Conservation (phyloP, 2,113 vertebrate genomes). For the Mirounga angustirostris region DNA sequence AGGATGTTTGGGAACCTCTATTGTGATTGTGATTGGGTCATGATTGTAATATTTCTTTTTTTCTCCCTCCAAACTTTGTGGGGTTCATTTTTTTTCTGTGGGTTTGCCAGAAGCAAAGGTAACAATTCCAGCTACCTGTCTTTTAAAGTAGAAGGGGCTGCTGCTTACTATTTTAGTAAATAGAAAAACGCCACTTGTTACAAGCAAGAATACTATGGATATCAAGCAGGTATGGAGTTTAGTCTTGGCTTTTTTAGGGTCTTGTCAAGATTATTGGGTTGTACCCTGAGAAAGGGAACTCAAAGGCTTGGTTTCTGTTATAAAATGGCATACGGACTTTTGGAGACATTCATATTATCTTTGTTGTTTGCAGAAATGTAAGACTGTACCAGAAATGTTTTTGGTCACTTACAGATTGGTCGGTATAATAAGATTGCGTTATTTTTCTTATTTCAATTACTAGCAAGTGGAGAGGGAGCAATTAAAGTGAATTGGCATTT, state of each 20-base stretch:
- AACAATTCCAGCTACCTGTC: slow-evolving; percentile 7
- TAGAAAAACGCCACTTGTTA: not conserved
- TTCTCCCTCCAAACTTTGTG: not conserved
- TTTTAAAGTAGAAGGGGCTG: slow-evolving; percentile 30
- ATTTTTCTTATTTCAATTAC: slow-evolving; percentile 24
- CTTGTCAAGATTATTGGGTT: not conserved
- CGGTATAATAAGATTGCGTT: not conserved
- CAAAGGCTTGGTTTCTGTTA: not conserved
- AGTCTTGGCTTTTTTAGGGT: slow-evolving; percentile 6
- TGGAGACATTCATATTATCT: not conserved
- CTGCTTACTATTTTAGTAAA: not conserved
- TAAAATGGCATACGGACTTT: slow-evolving; percentile 33
- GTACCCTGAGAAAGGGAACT: not conserved
- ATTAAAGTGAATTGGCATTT: slow-evolving; percentile 16
- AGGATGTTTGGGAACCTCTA: not conserved
- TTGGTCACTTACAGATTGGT: not conserved
- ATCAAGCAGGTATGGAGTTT: not conserved
- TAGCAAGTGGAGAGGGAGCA: not conserved
- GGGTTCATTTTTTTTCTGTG: not conserved
- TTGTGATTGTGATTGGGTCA: not conserved
- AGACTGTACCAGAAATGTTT: not conserved
- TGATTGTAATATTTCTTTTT: slow-evolving; percentile 13
- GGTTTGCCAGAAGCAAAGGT: not conserved
- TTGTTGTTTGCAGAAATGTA: slow-evolving; percentile 29
- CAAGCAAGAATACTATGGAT: not conserved